These are phyloP conservation scores for Coelopa frigida DNA, from an alignment of 1,140 invertebrate genomes.

Conservation along the genomic window DNA sequence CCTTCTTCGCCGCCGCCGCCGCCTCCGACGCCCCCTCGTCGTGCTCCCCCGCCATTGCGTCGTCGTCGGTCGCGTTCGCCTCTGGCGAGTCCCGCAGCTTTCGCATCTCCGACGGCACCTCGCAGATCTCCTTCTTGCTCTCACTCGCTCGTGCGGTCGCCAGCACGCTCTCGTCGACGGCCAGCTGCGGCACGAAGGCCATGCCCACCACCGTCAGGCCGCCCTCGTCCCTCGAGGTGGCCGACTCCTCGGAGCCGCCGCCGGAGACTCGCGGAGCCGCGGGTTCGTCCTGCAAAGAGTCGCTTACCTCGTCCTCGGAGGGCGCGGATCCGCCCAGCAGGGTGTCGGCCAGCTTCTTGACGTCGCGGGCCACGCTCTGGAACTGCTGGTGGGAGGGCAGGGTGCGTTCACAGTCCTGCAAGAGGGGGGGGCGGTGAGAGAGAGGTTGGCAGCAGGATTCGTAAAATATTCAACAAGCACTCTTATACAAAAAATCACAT, in stretches of 20 bases:
- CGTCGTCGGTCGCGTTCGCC: not conserved
- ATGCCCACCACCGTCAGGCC: not conserved
- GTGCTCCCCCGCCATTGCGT: too few relatives aligned
- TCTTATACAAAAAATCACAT: not conserved
- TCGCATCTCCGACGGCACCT: conserved; percentile 14
- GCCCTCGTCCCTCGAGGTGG: not conserved
- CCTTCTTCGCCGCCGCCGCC: too few relatives aligned
- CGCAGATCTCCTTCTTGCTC: conserved; percentile 1
- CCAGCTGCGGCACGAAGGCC: conserved; percentile 8
- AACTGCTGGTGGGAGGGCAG: conserved; percentile 35
- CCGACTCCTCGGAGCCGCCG: not conserved
- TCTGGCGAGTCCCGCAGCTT: not conserved
- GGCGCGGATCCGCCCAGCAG: conserved; percentile 16
- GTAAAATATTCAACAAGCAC: too few relatives aligned
- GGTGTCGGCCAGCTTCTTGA: conserved; percentile 39
- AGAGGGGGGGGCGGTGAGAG: too few relatives aligned
- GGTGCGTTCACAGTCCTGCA: conserved; percentile 25
- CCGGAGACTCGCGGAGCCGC: not conserved
- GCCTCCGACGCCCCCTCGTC: too few relatives aligned
- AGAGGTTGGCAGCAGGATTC: too few relatives aligned
- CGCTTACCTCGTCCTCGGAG: conserved; percentile 33
- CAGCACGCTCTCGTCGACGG: not conserved
- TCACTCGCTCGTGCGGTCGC: not conserved
- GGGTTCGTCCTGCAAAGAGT: too few relatives aligned
- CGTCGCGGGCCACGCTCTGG: conserved; percentile 32